These are phyloP conservation scores for Dugesia japonica DNA, from an alignment of 2,888 invertebrate species.

Conservation along the genomic window DNA sequence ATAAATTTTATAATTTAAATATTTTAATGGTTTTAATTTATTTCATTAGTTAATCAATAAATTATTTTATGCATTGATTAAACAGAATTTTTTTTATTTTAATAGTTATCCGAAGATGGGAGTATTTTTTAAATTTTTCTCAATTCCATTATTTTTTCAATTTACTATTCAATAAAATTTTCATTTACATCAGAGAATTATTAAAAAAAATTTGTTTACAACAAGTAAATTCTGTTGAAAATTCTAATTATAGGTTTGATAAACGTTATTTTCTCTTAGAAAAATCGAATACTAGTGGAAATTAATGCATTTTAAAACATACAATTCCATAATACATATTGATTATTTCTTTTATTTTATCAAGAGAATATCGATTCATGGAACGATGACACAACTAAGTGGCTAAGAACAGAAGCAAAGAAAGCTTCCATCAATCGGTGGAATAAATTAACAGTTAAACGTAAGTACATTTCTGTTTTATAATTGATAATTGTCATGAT, in stretches of 20 bases:
- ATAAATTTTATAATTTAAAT: no score
- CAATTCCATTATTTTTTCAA: no score
- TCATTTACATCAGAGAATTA: no score
- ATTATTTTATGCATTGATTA: no score
- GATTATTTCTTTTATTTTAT: slow-evolving; percentile 20
- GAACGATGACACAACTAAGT: not conserved
- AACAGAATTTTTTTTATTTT: no score
- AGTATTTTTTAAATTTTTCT: no score
- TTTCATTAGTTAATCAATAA: no score
- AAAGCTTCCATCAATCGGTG: slow-evolving; percentile 9
- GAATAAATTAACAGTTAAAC: slow-evolving; percentile 9
- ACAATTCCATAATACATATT: slow-evolving; percentile 1
- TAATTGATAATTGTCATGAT: not conserved
- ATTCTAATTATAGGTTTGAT: not conserved
- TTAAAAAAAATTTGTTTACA: no score
- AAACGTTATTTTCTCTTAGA: not conserved
- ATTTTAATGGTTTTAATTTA: no score
- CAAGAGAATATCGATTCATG: slow-evolving; percentile 1
- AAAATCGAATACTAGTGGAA: not conserved
- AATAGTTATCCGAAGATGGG: no score
- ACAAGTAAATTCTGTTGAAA: not conserved
- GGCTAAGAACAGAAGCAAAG: slow-evolving; percentile 2
- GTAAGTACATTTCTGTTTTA: not conserved
- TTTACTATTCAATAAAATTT: no score
- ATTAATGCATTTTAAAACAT: slow-evolving; percentile 8